These are phyloP conservation scores for Ridgeia piscesae DNA, from an alignment of 1,140 invertebrate species.

Conservation along the genomic window DNA sequence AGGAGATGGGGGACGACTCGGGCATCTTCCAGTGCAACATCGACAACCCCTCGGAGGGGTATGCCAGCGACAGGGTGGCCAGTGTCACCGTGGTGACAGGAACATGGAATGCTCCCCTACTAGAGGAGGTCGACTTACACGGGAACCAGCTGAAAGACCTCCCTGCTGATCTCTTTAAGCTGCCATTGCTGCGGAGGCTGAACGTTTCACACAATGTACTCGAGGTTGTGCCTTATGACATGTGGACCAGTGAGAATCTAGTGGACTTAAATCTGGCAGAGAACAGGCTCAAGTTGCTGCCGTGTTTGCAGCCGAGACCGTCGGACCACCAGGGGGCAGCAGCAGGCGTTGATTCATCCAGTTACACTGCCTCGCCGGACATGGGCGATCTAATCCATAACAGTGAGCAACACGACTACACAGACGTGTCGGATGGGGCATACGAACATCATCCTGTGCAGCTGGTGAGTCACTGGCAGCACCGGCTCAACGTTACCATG, in stretches of 20 bases:
- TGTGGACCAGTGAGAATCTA: conserved; percentile 86
- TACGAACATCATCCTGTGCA: neutral
- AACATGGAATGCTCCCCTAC: conserved; percentile 59
- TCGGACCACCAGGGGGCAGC: neutral
- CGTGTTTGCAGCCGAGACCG: conserved; percentile 46
- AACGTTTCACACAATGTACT: conserved; percentile 94
- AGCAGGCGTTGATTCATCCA: neutral
- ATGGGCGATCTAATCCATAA: neutral
- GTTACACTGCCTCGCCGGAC: neutral
- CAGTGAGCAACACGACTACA: neutral
- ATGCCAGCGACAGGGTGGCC: neutral
- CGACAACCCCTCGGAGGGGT: neutral
- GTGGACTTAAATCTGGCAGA: conserved; percentile 88
- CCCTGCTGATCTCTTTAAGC: conserved; percentile 77
- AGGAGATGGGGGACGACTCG: neutral
- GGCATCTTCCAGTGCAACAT: neutral
- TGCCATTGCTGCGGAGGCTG: conserved; percentile 78
- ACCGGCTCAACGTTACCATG: neutral
- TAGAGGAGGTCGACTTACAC: conserved; percentile 88
- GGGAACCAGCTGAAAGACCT: conserved; percentile 82
- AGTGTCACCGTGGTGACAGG: neutral
- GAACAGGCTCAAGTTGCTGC: conserved; percentile 84
- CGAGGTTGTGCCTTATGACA: conserved; percentile 76
- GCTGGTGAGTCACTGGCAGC: neutral
- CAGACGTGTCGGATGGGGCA: neutral